These are phyloP conservation scores for Cephus sareptanus DNA, from an alignment of 2,888 invertebrate genomes.

Conservation along the genomic window DNA sequence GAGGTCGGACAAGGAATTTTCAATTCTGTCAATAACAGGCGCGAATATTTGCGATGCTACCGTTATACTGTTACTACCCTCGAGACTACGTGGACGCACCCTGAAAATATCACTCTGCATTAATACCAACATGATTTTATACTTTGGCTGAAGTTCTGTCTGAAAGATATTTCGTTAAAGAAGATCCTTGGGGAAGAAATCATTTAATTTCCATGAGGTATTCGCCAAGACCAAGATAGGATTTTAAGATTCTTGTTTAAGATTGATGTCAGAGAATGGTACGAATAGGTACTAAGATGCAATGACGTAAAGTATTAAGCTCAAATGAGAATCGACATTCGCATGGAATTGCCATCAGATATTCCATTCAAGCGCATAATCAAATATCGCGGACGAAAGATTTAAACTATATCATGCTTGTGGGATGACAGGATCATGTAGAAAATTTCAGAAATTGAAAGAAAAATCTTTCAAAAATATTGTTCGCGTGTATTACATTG, in stretches of 20 bases:
- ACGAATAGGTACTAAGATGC: neutral
- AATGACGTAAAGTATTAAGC: neutral
- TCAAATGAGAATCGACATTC: neutral
- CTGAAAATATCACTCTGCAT: conserved; percentile 27
- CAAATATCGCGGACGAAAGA: neutral
- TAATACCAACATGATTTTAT: conserved; percentile 43
- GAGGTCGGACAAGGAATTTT: neutral
- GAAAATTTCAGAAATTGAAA: neutral
- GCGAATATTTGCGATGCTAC: conserved; percentile 18
- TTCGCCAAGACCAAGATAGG: neutral
- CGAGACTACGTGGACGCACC: neutral
- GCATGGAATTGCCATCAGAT: neutral
- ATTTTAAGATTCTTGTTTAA: neutral
- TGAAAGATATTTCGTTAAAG: neutral
- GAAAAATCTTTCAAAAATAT: neutral
- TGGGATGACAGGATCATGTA: neutral
- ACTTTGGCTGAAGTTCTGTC: conserved; percentile 41
- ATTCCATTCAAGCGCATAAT: neutral
- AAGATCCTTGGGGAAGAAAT: neutral
- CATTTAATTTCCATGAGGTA: neutral
- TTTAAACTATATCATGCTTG: neutral
- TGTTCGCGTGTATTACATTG: neutral
- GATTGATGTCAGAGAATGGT: neutral
- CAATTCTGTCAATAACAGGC: conserved; percentile 22
- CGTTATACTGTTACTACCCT: neutral